These are phyloP conservation scores for Pelodytes ibericus DNA, from an alignment of 2,797 vertebrate species.

Conservation along the genomic window DNA sequence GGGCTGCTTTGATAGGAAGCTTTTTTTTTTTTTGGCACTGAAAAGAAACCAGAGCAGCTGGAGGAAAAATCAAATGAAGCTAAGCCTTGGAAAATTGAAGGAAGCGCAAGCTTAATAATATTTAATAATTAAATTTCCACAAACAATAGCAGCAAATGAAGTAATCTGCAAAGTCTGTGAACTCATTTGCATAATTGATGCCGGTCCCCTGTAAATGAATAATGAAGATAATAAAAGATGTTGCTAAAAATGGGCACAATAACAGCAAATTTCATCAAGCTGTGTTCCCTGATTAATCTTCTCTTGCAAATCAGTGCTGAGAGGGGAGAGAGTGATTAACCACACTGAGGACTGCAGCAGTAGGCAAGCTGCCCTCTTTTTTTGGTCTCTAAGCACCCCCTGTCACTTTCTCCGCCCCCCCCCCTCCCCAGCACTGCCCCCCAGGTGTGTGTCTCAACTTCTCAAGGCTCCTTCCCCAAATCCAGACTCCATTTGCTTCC, in stretches of 20 bases:
- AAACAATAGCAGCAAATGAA: conserved; percentile 94
- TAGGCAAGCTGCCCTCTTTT: conserved; percentile 74
- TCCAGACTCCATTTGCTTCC: conserved; percentile 17
- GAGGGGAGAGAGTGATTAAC: conserved; percentile 88
- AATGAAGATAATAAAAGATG: conserved; percentile 99
- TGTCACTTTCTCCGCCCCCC: conserved; percentile 20
- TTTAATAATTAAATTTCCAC: conserved; percentile 98
- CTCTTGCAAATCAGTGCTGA: conserved; percentile 92
- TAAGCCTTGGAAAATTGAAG: conserved; percentile 91
- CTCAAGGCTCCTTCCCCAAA: conserved; percentile 16
- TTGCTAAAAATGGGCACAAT: conserved; percentile 99
- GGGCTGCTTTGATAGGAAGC: conserved; percentile 86
- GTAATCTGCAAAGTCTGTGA: conserved; percentile 95
- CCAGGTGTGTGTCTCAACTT: conserved; percentile 29
- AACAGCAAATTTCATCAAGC: conserved; percentile 99
- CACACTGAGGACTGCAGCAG: conserved; percentile 78
- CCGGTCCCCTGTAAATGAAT: conserved; percentile 93
- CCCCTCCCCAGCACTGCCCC: neutral
- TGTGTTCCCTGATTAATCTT: conserved; percentile 97
- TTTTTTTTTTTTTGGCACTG: conserved; percentile 89
- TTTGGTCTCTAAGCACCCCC: conserved; percentile 69
- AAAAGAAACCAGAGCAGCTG: conserved; percentile 89
- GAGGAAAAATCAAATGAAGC: conserved; percentile 92
- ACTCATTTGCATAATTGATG: conserved; percentile 99
- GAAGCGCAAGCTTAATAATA: conserved; percentile 95